A percentile compares a stretch with the other conserved stretches of the same genome.
These are phyloP conservation scores for Aethes cnicana DNA, from an alignment of 2,888 invertebrate genomes.

Conservation along the genomic window DNA sequence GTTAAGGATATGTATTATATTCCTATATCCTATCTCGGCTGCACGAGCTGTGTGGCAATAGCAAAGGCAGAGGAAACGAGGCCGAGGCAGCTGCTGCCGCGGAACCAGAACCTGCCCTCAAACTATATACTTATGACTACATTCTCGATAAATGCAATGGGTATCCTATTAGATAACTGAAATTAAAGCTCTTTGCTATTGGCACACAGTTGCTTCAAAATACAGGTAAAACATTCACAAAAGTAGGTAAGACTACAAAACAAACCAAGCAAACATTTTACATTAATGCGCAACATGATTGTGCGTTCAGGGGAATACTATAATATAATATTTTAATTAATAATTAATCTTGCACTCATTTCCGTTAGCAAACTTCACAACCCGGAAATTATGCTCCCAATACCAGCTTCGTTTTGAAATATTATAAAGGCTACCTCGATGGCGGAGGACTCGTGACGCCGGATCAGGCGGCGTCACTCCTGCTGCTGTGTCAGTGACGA, in stretches of 20 bases:
- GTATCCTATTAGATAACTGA: slow-evolving; percentile 48
- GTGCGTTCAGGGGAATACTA: slow-evolving; percentile 71
- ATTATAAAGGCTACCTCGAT: slow-evolving; percentile 48
- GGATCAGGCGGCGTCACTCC: too few relatives aligned
- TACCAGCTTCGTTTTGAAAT: slow-evolving; percentile 77
- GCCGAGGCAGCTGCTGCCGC: slow-evolving; percentile 53
- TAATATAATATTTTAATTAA: slow-evolving; percentile 55
- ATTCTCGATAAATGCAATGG: slow-evolving; percentile 73
- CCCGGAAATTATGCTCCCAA: slow-evolving; percentile 82
- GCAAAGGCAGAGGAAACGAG: slow-evolving; percentile 55
- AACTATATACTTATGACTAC: slow-evolving; percentile 66
- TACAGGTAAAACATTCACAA: slow-evolving; percentile 69
- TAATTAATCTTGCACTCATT: slow-evolving; percentile 75
- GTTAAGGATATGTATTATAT: slow-evolving; percentile 78
- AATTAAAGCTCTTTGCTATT: slow-evolving; percentile 67
- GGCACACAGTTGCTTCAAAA: slow-evolving; percentile 67
- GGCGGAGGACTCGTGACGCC: too few relatives aligned
- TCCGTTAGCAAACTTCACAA: slow-evolving; percentile 79
- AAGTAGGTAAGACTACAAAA: slow-evolving; percentile 71
- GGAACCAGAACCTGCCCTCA: slow-evolving; percentile 54
- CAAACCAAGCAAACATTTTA: slow-evolving; percentile 76
- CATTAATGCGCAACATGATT: slow-evolving; percentile 72
- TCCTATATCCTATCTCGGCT: slow-evolving; percentile 73
- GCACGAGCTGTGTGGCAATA: slow-evolving; percentile 69
- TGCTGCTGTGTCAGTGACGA: neutral